A percentile compares a stretch with the other conserved stretches of the same genome.
These are phyloP conservation scores for Incurvaria masculella DNA, from an alignment of 2,888 invertebrate genomes.

Conservation along the genomic window DNA sequence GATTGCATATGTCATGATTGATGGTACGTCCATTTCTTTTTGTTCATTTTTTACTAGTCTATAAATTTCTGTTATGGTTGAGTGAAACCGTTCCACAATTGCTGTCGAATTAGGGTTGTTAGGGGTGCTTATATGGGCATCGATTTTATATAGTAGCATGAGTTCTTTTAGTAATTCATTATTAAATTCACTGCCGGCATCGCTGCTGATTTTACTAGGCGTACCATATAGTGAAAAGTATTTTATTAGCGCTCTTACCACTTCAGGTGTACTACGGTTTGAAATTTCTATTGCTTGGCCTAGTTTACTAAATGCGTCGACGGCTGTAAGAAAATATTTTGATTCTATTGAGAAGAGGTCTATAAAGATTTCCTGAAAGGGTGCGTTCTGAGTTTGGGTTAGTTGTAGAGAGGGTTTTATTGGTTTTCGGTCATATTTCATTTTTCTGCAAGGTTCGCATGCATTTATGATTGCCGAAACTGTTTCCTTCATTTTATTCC, in stretches of 20 bases:
- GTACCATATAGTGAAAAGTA: neutral
- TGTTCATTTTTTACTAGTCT: constrained; percentile 6
- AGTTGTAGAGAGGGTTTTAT: neutral
- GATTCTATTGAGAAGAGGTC: neutral
- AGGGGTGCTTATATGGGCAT: neutral
- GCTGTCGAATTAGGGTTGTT: neutral
- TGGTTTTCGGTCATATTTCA: neutral
- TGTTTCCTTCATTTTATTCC: neutral
- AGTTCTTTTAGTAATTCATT: neutral
- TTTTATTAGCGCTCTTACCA: neutral
- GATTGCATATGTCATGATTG: no score
- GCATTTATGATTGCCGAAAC: neutral
- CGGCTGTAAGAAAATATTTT: neutral
- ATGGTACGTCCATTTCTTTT: no score
- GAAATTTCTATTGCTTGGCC: neutral
- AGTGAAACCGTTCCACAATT: neutral
- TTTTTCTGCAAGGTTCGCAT: constrained; percentile 8
- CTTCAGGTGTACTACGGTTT: neutral
- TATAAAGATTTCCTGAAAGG: neutral
- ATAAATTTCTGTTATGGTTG: neutral
- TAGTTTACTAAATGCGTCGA: constrained; percentile 1
- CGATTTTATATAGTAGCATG: neutral
- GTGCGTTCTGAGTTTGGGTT: neutral
- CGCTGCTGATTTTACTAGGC: neutral
- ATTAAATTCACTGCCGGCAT: constrained; percentile 8